Conservation (phyloP, 2,113 vertebrate species). For the Stigmatopora nigra region DNA sequence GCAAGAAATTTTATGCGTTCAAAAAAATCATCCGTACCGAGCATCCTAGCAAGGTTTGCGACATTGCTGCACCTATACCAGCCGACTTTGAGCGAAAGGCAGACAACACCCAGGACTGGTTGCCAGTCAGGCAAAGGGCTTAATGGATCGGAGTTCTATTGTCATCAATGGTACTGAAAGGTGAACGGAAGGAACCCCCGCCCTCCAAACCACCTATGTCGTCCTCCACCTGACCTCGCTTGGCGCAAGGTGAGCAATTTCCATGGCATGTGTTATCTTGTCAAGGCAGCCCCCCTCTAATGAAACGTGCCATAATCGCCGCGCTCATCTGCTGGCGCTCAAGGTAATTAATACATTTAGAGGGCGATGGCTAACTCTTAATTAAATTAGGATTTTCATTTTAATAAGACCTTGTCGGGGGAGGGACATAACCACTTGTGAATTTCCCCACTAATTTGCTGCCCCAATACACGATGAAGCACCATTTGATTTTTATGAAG, state of each 20-base stretch:
- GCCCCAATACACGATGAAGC: slow-evolving; percentile 77
- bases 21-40: no score
- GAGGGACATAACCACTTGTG: slow-evolving; percentile 94
- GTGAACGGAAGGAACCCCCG: no score
- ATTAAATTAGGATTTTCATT: slow-evolving; percentile 91
- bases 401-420: slow-evolving; percentile 90
- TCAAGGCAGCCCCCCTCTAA: slow-evolving; percentile 80
- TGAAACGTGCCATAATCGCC: slow-evolving; percentile 91
- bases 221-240: slow-evolving; percentile 60
- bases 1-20: no score
- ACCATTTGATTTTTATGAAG: slow-evolving; percentile 87
- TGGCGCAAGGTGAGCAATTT: slow-evolving; percentile 83
- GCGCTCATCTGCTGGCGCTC: slow-evolving; percentile 92
- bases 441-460: slow-evolving; percentile 75
- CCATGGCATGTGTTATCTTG: slow-evolving; percentile 87
- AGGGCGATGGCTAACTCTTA: slow-evolving; percentile 84
- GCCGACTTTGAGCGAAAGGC: no score
- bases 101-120: no score
- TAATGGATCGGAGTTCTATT: no score
- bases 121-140: no score
- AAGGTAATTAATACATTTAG: slow-evolving; percentile 99
- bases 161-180: no score
- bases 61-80: no score
- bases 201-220: no score
- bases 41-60: no score